These are phyloP conservation scores for Melolontha melolontha DNA, from an alignment of 2,888 invertebrate species.

Conservation along the genomic window DNA sequence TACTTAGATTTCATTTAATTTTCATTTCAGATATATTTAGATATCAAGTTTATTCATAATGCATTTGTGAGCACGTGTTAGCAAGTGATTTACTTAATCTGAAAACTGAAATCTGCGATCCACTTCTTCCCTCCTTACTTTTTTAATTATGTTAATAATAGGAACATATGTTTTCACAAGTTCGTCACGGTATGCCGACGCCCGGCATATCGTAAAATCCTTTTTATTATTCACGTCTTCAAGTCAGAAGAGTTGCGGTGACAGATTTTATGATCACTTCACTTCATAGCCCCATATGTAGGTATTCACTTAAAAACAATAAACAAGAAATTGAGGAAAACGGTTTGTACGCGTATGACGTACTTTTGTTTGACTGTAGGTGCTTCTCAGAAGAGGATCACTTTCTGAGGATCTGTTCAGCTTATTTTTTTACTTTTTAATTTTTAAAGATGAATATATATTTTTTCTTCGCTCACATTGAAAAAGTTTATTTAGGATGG, in stretches of 20 bases:
- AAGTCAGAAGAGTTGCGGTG: conserved; percentile 51
- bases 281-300: conserved; percentile 49
- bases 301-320: conserved; percentile 41
- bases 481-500: conserved; percentile 21
- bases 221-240: conserved; percentile 55
- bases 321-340: conserved; percentile 31
- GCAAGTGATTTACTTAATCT: neutral
- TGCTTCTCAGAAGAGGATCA: conserved; percentile 1
- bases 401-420: conserved; percentile 1
- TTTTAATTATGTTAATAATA: conserved; percentile 55
- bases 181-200: conserved; percentile 51
- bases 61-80: too few species aligned
- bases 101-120: conserved; percentile 26
- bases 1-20: too few species aligned
- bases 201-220: conserved; percentile 57
- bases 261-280: conserved; percentile 58
- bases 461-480: neutral
- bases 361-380: conserved; percentile 2
- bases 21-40: too few species aligned
- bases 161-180: conserved; percentile 56
- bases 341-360: neutral
- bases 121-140: conserved; percentile 40
- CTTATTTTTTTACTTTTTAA: conserved; percentile 4
- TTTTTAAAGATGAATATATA: neutral
- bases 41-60: too few species aligned